Percentiles rank a stretch among this genome's conserved stretches.
phyloP scores from a whole-genome alignment of 2,797 vertebrate genomes.

The Characodon lateralis region DNA sequence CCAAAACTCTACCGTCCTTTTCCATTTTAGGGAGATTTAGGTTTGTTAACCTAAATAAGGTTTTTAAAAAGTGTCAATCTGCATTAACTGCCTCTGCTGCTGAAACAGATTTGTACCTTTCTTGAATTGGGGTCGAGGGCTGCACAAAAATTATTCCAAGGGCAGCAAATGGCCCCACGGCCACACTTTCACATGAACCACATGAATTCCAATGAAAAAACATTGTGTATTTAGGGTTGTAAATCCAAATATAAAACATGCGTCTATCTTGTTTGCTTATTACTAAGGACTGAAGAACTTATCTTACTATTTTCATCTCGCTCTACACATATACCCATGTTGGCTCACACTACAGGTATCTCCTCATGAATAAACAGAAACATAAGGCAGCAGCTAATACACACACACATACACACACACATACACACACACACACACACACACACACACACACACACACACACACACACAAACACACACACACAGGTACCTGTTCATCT shows the following conservation, averaged over 20 bases:
- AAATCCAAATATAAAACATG: neutral
- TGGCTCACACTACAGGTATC: constrained; percentile 20
- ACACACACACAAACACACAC: constrained; percentile 16
- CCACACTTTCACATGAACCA: neutral
- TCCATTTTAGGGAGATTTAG: neutral
- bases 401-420: too few species aligned
- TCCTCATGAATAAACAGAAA: constrained; percentile 39
- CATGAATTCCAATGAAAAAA: neutral
- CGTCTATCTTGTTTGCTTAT: neutral
- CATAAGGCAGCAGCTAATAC: constrained; percentile 29
- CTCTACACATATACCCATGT: constrained; percentile 10
- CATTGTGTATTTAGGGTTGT: neutral
- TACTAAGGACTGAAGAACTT: constrained; percentile 1
- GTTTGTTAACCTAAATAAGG: neutral
- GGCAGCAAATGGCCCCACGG: neutral
- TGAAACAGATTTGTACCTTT: neutral
- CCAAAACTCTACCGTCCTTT: neutral
- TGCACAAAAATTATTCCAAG: neutral
- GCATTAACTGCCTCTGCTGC: neutral
- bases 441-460: constrained; percentile 34
- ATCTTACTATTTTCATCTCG: constrained; percentile 12
- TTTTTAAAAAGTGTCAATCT: neutral
- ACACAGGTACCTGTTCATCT: constrained; percentile 53
- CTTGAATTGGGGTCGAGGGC: too few species aligned
- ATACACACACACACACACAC: constrained; percentile 43